Percentiles rank a stretch among this genome's conserved stretches.
These are phyloP conservation scores for Cherax destructor DNA, from an alignment of 1,140 invertebrate genomes.

Conservation along the genomic window DNA sequence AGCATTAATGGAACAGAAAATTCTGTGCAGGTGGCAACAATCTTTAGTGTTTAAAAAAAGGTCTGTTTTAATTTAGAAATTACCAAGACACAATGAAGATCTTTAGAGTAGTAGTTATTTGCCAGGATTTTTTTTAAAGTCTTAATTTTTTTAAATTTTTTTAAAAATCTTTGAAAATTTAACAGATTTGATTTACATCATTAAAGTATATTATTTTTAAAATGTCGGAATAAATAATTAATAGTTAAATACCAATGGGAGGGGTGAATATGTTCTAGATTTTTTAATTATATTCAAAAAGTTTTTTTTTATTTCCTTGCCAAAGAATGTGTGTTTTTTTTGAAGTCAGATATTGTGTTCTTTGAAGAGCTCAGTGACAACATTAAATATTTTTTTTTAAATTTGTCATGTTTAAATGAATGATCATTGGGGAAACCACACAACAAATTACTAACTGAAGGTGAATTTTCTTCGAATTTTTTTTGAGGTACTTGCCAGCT, in stretches of 20 bases:
- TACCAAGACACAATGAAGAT: slow-evolving; percentile 51
- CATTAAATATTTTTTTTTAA: not conserved
- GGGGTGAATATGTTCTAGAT: slow-evolving; percentile 32
- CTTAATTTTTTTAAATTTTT: slow-evolving; percentile 5
- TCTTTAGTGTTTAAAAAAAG: slow-evolving; percentile 48
- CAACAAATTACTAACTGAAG: not conserved
- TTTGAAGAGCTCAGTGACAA: not conserved
- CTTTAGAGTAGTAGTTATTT: slow-evolving; percentile 42
- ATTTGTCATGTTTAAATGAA: not conserved
- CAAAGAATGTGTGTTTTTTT: not conserved
- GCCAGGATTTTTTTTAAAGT: not conserved
- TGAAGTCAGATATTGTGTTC: not conserved
- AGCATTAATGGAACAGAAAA: slow-evolving; percentile 38
- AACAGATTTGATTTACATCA: slow-evolving; percentile 1
- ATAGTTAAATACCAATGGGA: slow-evolving; percentile 16
- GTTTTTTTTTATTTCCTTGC: not conserved
- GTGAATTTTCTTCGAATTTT: not conserved
- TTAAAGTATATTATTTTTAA: slow-evolving; percentile 22
- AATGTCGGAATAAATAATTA: slow-evolving; percentile 2
- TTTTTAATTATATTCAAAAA: slow-evolving; percentile 22
- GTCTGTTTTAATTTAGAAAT: slow-evolving; percentile 54
- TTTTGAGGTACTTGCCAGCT: no score
- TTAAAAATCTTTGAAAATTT: slow-evolving; percentile 32
- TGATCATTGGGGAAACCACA: not conserved
- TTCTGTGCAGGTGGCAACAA: not conserved